phyloP scores from a whole-genome alignment of 2,113 vertebrate species.

The Hippopotamus amphibius region DNA sequence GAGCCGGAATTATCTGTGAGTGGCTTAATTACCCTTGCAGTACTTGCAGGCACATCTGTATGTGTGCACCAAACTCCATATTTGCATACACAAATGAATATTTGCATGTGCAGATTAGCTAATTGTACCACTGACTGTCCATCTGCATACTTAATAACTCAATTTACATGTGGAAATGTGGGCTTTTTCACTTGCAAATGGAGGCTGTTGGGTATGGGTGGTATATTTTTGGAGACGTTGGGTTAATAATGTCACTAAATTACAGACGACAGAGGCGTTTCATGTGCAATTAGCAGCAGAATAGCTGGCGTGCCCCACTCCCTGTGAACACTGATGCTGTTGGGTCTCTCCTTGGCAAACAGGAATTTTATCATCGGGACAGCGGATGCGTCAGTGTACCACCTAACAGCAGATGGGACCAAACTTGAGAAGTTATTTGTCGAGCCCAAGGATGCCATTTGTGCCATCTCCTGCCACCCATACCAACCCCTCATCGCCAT shows the following conservation, averaged over 20 bases:
- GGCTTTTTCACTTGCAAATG: conserved; percentile 78
- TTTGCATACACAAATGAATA: conserved; percentile 84
- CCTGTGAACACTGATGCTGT: background rate
- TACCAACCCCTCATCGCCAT: conserved; percentile 86
- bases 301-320: conserved; percentile 69
- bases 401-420: conserved; percentile 85
- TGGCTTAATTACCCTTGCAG: conserved; percentile 75
- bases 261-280: conserved; percentile 70
- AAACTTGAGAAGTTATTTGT: conserved; percentile 85
- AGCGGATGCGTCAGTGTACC: conserved; percentile 88
- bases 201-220: conserved; percentile 62
- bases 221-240: conserved; percentile 72
- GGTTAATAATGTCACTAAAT: conserved; percentile 82
- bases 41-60: conserved; percentile 71
- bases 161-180: conserved; percentile 74
- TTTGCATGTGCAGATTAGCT: conserved; percentile 83
- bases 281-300: conserved; percentile 57
- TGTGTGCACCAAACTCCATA: conserved; percentile 69
- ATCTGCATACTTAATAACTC: conserved; percentile 83
- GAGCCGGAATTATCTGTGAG: conserved; percentile 63
- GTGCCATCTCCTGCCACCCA: conserved; percentile 93
- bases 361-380: conserved; percentile 95
- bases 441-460: conserved; percentile 87
- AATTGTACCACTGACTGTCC: conserved; percentile 80
- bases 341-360: conserved; percentile 76